phyloP scores from a whole-genome alignment of 2,797 vertebrate genomes.

The Setipinna tenuifilis region DNA sequence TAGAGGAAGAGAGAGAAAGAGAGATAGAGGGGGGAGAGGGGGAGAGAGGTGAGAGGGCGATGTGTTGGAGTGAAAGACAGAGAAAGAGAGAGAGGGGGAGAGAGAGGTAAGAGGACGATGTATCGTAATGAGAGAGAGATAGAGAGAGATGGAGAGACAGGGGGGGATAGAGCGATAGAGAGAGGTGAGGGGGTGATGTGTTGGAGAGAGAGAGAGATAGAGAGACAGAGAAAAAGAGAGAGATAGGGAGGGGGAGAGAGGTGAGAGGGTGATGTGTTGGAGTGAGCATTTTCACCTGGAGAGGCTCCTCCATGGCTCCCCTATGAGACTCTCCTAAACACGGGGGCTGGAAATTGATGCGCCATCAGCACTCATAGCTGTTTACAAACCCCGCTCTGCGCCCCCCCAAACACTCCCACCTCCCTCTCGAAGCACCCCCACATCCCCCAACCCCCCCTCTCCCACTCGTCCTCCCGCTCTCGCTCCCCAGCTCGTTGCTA shows the following conservation, averaged over 20 bases:
- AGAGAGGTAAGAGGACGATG: not conserved
- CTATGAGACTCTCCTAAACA: conserved; percentile 45
- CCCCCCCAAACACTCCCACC: too few relatives aligned
- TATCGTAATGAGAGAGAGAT: too few relatives aligned
- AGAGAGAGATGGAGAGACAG: too few relatives aligned
- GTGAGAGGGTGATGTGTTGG: conserved; percentile 1
- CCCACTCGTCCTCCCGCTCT: conserved; percentile 52
- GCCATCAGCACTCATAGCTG: conserved; percentile 56
- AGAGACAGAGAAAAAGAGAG: not conserved
- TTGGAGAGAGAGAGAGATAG: not conserved
- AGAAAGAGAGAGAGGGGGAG: conserved; percentile 20
- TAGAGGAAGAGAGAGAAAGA: not conserved
- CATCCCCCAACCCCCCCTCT: too few relatives aligned
- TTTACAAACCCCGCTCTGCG: not conserved
- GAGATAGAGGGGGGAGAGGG: not conserved
- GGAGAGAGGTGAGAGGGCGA: not conserved
- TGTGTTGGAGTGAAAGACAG: not conserved
- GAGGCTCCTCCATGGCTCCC: not conserved
- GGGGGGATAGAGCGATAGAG: too few relatives aligned
- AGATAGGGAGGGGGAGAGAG: not conserved
- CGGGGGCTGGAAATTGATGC: conserved; percentile 58
- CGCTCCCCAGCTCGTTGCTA: conserved; percentile 50
- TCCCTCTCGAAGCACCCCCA: too few relatives aligned
- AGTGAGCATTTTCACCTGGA: conserved; percentile 19
- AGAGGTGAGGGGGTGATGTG: too few relatives aligned